Percentiles rank a stretch among this genome's conserved stretches.
phyloP scores from a whole-genome alignment of 1,140 invertebrate genomes.

The Scylla paramamosain region DNA sequence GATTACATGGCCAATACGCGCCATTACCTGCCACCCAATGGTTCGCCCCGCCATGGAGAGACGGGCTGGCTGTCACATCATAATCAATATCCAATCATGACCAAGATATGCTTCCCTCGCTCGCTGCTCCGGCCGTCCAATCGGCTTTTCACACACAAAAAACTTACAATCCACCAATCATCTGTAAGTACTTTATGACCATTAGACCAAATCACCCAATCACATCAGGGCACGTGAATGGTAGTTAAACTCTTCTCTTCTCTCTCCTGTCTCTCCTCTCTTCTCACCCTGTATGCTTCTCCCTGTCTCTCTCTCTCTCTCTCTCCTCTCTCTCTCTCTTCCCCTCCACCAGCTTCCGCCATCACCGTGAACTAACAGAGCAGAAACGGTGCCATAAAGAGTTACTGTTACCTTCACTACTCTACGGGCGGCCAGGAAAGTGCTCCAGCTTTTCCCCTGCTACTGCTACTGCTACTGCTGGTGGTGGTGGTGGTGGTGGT shows the following conservation, averaged over 20 bases:
- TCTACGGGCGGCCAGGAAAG: constrained; percentile 45
- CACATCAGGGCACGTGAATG: constrained; percentile 11
- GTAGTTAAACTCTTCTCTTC: background rate
- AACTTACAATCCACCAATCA: constrained; percentile 46
- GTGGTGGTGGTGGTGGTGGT: background rate
- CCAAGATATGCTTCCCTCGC: background rate
- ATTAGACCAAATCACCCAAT: constrained; percentile 53
- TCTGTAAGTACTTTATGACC: background rate
- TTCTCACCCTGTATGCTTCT: background rate
- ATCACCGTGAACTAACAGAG: constrained; percentile 62
- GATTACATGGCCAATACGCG: background rate
- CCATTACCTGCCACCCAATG: background rate
- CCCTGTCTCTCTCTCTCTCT: background rate
- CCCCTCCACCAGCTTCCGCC: background rate
- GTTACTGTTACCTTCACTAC: constrained; percentile 64
- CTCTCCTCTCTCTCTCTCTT: background rate
- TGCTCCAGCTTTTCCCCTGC: background rate
- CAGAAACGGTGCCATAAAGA: constrained; percentile 55
- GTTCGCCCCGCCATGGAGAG: background rate
- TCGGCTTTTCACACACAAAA: background rate
- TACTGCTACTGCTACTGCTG: background rate
- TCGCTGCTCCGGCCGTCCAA: background rate
- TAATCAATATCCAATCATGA: constrained; percentile 23
- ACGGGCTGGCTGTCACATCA: background rate
- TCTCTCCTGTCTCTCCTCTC: background rate